Base-by-base conservation (phyloP, 2,113 vertebrate species). In the Progne subis region DNA sequence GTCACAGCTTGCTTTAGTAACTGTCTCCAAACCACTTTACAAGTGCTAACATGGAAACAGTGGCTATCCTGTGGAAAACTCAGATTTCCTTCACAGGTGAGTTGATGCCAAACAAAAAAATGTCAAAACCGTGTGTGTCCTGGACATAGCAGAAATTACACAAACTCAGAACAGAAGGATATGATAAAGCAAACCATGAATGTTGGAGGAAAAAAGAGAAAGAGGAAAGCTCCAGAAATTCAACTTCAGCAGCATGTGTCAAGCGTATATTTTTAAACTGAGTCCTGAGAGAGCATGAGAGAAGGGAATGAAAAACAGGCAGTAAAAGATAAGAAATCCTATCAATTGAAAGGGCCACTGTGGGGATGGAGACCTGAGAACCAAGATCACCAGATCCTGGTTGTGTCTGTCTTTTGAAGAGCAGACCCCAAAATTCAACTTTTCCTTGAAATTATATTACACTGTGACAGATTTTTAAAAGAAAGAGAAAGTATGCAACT, bases 31-130 rank as follows among this genome's bases (percentile, higher is more conserved):
- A 37, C 55, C 37, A 20, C 24, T 46, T 44, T 25, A 23, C 8
- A 2, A 6, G 12, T 13, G 41, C 84, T 77, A n/a, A 47, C 23
- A 16, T 0, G 0, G 50, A 19, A 67, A n/a, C 28, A 39, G 39
- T 14, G 8, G 5, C 44, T 80, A 56, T 76, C 28, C 25, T 53
- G 2, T 2, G 3, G 49, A 65, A 50, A 86, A 24, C 71, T 75
- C 0, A 0, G 6, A 24, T n/a, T 59, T 79, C 49, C 15, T 76
- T 75, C 25, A 67, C 25, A 59, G 28, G 7, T 28, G 39, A 67
- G 63, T 49, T 37, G 21, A n/a, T 86, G 47, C n/a, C 41, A 92
- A 63, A 79, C 14, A 43, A 86, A 68, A 83, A 75, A 46, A 52
- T 6, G 31, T 63, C 61, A 47, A 15, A 91, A 46, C 15, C 1